phyloP scores from a whole-genome alignment of 2,888 invertebrate species.

The Schrankia costaestrigalis region DNA sequence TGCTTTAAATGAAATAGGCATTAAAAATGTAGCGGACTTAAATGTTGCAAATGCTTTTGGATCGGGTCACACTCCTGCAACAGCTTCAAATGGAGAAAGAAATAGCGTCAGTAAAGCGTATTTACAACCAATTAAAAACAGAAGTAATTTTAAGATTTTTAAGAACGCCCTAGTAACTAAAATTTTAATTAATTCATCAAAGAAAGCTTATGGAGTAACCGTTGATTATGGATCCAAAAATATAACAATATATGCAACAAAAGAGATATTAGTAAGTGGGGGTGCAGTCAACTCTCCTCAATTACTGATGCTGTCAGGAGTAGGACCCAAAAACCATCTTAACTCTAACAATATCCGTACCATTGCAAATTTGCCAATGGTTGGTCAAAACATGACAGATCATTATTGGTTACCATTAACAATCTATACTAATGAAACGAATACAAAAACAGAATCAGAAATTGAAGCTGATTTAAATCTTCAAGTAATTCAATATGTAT shows the following conservation, averaged over 20 bases:
- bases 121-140: slow-evolving; percentile 42
- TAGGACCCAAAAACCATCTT: slow-evolving; percentile 66
- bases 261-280: slow-evolving; percentile 72
- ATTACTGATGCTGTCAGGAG: slow-evolving; percentile 73
- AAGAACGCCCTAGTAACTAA: slow-evolving; percentile 40
- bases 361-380: slow-evolving; percentile 59
- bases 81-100: slow-evolving; percentile 67
- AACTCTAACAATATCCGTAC: slow-evolving; percentile 50
- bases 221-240: slow-evolving; percentile 2
- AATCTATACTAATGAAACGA: too few species aligned
- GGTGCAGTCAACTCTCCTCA: slow-evolving; percentile 75
- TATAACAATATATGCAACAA: slow-evolving; percentile 32
- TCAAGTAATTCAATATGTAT: slow-evolving; percentile 67
- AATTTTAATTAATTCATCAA: slow-evolving; percentile 13
- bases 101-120: slow-evolving; percentile 82
- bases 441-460: slow-evolving; percentile 37
- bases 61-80: slow-evolving; percentile 66
- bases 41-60: slow-evolving; percentile 68
- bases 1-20: slow-evolving; percentile 69
- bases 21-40: slow-evolving; percentile 51
- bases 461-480: slow-evolving; percentile 37
- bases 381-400: slow-evolving; percentile 78
- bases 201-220: slow-evolving; percentile 14
- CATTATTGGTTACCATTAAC: slow-evolving; percentile 62
- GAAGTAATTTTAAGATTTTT: slow-evolving; percentile 39